A percentile compares a stretch with the other conserved stretches of the same genome.
Evolutionary conservation across 2,797 vertebrate genomes (phyloP).

Genomic region (Sorex maritimensis): DNA sequence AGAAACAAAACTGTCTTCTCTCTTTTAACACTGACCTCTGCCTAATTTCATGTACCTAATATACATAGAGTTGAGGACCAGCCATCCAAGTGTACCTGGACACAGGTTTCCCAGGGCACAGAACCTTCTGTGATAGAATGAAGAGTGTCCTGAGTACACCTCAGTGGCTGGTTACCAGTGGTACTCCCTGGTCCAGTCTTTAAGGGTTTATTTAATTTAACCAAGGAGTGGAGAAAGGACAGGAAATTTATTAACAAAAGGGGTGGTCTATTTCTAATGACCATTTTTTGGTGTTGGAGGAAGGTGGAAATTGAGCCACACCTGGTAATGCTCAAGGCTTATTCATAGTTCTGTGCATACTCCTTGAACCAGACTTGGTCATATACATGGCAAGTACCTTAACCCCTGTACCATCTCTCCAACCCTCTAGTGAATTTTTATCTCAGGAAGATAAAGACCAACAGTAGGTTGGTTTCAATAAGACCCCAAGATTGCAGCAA

Average conservation of each 20-base stretch:
- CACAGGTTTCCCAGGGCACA: neutral
- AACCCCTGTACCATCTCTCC: too few relatives aligned
- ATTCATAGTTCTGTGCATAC: too few relatives aligned
- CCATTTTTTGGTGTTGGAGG: too few relatives aligned
- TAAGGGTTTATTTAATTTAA: conserved; percentile 30
- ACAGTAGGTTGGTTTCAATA: neutral
- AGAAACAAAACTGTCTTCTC: neutral
- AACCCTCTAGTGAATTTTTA: neutral
- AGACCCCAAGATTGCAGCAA: neutral
- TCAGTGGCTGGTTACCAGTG: neutral
- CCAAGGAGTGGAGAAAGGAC: neutral
- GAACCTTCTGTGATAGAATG: neutral
- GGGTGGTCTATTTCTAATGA: neutral
- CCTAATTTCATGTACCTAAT: neutral
- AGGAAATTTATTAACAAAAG: conserved; percentile 11
- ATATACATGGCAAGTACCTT: too few relatives aligned
- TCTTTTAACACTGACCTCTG: neutral
- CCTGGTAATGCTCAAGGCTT: too few relatives aligned
- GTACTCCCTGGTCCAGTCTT: neutral
- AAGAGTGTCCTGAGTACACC: neutral
- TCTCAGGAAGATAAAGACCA: neutral
- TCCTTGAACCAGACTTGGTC: too few relatives aligned
- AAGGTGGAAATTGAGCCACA: too few relatives aligned
- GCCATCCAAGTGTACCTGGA: neutral
- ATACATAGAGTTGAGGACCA: neutral